Evolutionary conservation across 2,888 invertebrate species (phyloP).

Genomic region (Ecdyonurus torrentis): DNA sequence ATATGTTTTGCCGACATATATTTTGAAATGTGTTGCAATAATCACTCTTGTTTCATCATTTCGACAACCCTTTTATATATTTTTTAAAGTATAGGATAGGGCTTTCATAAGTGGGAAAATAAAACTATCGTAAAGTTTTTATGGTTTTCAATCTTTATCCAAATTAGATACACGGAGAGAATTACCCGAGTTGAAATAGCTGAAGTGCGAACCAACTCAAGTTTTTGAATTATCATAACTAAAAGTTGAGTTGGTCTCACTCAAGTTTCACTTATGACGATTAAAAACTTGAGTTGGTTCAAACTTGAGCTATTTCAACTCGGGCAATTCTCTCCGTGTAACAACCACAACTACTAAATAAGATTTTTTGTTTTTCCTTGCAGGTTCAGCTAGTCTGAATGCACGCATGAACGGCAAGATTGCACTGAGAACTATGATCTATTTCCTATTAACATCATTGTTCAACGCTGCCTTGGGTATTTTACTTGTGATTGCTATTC

Average conservation of each 20-base stretch:
- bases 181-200: no score
- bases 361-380: conserved; percentile 13
- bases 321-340: no score
- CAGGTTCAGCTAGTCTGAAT: conserved; percentile 70
- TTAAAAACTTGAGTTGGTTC: neutral
- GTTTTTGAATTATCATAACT: no score
- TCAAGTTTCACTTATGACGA: neutral
- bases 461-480: conserved; percentile 67
- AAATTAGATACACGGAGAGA: neutral
- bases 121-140: no score
- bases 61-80: no score
- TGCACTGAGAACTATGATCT: conserved; percentile 61
- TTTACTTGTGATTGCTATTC: conserved; percentile 49
- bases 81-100: no score
- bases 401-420: conserved; percentile 75
- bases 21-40: no score
- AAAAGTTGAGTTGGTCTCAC: no score
- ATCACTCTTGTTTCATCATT: no score
- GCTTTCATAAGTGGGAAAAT: no score
- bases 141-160: neutral
- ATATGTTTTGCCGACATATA: no score
- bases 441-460: conserved; percentile 65
- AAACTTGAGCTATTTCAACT: neutral
- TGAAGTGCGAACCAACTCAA: no score
- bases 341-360: neutral